phyloP scores from a whole-genome alignment of 2,113 vertebrate genomes.

The Meriones unguiculatus region DNA sequence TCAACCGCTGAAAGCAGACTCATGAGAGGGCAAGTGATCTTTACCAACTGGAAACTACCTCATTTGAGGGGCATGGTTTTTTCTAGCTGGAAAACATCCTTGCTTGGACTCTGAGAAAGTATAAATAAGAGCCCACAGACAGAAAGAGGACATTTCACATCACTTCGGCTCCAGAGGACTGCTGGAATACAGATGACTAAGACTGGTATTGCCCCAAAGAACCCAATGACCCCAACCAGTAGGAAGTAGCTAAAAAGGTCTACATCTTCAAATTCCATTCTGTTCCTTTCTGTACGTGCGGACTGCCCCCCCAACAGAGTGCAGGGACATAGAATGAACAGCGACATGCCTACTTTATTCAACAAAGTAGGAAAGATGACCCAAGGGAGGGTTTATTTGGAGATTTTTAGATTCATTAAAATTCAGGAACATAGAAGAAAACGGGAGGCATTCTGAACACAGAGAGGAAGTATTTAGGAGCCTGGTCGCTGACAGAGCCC shows the following conservation, averaged over 20 bases:
- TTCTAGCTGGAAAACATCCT: too few relatives aligned
- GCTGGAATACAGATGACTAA: too few relatives aligned
- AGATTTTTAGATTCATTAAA: conserved; percentile 36
- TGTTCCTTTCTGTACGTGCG: background rate
- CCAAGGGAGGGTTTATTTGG: background rate
- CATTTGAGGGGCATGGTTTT: too few relatives aligned
- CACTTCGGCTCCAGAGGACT: too few relatives aligned
- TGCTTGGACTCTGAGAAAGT: too few relatives aligned
- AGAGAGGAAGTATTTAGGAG: background rate
- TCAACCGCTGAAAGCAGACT: too few relatives aligned
- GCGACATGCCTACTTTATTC: background rate
- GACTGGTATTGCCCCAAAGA: background rate
- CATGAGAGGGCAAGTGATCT: too few relatives aligned
- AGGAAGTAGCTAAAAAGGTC: background rate
- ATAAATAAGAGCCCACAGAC: too few relatives aligned
- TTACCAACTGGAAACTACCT: too few relatives aligned
- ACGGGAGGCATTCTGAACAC: background rate
- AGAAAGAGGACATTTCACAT: too few relatives aligned
- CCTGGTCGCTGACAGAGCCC: too few relatives aligned
- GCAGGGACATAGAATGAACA: background rate
- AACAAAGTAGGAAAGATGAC: conserved; percentile 17
- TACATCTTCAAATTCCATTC: background rate
- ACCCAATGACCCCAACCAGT: too few relatives aligned
- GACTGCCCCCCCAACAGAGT: conserved; percentile 30
- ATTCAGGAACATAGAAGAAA: background rate